Conservation (phyloP, 2,797 vertebrate species). For the Amphiprion clarkii region DNA sequence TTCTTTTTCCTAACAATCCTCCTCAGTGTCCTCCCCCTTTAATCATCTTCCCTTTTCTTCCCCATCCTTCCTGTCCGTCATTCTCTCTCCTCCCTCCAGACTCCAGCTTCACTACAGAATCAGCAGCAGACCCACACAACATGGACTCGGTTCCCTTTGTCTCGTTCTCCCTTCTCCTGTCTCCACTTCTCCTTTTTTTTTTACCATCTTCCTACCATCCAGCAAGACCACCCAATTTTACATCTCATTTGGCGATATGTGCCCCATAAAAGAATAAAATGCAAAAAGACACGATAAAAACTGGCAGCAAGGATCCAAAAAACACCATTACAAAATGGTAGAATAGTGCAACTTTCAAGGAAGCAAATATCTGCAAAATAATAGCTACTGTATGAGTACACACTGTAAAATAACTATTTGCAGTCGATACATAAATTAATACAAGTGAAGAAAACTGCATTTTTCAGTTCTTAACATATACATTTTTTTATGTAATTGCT, state of each 20-base stretch:
- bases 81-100: conserved; percentile 60
- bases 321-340: too few species aligned
- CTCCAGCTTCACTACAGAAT: conserved; percentile 60
- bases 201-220: neutral
- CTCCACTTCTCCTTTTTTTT: conserved; percentile 22
- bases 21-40: conserved; percentile 68
- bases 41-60: conserved; percentile 63
- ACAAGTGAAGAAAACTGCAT: too few species aligned
- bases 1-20: conserved; percentile 64
- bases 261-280: too few species aligned
- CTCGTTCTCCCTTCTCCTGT: conserved; percentile 32
- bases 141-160: conserved; percentile 67
- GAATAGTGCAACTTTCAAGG: too few species aligned
- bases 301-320: too few species aligned
- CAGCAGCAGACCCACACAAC: conserved; percentile 74
- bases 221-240: neutral
- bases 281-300: too few species aligned
- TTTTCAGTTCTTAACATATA: too few species aligned
- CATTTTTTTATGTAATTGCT: too few species aligned
- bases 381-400: too few species aligned
- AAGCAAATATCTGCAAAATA: too few species aligned
- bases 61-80: conserved; percentile 47
- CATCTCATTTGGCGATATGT: neutral
- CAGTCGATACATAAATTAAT: too few species aligned
- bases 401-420: too few species aligned